phyloP scores from a whole-genome alignment of 1,140 invertebrate species.

The Samia ricini region DNA sequence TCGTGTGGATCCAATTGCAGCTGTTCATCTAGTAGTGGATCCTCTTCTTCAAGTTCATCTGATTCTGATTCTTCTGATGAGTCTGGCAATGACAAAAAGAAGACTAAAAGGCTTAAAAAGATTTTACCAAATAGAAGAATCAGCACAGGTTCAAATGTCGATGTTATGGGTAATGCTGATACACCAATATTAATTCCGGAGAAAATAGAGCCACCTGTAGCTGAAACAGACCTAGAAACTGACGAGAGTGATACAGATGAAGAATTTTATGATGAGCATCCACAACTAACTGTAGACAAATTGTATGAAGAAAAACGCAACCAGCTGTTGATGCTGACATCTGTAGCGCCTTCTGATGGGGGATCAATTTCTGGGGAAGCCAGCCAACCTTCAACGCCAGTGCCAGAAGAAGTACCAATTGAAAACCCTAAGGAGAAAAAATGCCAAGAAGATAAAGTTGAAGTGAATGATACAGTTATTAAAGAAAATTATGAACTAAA shows the following conservation, averaged over 20 bases:
- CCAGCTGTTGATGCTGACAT: slow-evolving; percentile 80
- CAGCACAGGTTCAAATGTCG: slow-evolving; percentile 74
- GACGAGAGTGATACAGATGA: slow-evolving; percentile 90
- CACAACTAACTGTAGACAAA: slow-evolving; percentile 84
- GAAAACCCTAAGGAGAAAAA: slow-evolving; percentile 42
- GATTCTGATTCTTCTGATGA: slow-evolving; percentile 75
- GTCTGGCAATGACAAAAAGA: slow-evolving; percentile 64
- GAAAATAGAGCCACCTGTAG: slow-evolving; percentile 77
- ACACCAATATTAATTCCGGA: slow-evolving; percentile 65
- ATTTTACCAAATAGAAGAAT: slow-evolving; percentile 59
- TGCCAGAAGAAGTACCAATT: slow-evolving; percentile 51
- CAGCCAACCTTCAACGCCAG: slow-evolving; percentile 79
- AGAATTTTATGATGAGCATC: slow-evolving; percentile 91
- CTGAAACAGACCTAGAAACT: slow-evolving; percentile 90
- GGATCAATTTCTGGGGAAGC: slow-evolving; percentile 78
- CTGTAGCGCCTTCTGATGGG: slow-evolving; percentile 79
- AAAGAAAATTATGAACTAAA: slow-evolving; percentile 38
- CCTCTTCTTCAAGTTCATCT: slow-evolving; percentile 84
- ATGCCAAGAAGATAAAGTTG: slow-evolving; percentile 22
- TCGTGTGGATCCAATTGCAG: slow-evolving; percentile 89
- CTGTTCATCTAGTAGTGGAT: slow-evolving; percentile 84
- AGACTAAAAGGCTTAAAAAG: slow-evolving; percentile 51
- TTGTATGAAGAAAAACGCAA: slow-evolving; percentile 85
- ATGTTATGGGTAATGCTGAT: slow-evolving; percentile 75
- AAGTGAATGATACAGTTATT: slow-evolving; percentile 27